Evolutionary conservation across 1,140 invertebrate species (phyloP).

Genomic region (Drosophila teissieri): DNA sequence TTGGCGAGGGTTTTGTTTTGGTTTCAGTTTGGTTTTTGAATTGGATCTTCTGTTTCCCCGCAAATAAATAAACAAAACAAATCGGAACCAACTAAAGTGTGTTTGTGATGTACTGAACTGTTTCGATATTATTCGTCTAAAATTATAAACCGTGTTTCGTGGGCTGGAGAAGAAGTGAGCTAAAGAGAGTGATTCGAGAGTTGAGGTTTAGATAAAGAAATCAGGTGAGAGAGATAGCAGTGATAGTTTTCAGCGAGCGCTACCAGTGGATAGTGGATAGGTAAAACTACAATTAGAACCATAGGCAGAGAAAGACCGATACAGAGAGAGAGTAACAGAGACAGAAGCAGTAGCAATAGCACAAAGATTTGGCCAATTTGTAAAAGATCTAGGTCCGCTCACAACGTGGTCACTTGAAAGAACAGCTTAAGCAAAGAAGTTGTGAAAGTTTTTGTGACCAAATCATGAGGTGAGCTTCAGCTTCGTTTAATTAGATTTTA

Average conservation of each 20-base stretch:
- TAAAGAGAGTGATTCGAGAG: constrained; percentile 33
- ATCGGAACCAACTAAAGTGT: constrained; percentile 28
- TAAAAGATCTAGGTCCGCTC: constrained; percentile 27
- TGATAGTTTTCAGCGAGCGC: constrained; percentile 46
- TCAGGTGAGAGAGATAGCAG: constrained; percentile 29
- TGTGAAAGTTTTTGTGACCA: constrained; percentile 29
- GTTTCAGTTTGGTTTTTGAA: constrained; percentile 48
- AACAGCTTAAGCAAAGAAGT: constrained; percentile 17
- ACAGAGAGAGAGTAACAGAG: constrained; percentile 21
- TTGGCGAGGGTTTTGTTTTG: constrained; percentile 57
- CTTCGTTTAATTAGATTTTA: constrained; percentile 24
- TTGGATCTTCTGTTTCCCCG: constrained; percentile 23
- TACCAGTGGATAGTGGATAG: constrained; percentile 59
- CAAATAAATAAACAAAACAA: constrained; percentile 20
- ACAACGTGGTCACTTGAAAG: constrained; percentile 16
- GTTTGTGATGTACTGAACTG: background rate
- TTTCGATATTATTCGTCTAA: constrained; percentile 1
- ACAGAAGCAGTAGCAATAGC: constrained; percentile 14
- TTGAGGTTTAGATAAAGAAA: constrained; percentile 14
- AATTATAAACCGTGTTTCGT: constrained; percentile 11
- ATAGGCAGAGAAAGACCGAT: constrained; percentile 14
- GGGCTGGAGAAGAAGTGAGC: constrained; percentile 17
- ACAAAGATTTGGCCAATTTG: constrained; percentile 22
- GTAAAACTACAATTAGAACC: constrained; percentile 49
- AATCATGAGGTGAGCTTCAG: constrained; percentile 8